phyloP scores from a whole-genome alignment of 2,888 invertebrate species.

The Troilus luridus region DNA sequence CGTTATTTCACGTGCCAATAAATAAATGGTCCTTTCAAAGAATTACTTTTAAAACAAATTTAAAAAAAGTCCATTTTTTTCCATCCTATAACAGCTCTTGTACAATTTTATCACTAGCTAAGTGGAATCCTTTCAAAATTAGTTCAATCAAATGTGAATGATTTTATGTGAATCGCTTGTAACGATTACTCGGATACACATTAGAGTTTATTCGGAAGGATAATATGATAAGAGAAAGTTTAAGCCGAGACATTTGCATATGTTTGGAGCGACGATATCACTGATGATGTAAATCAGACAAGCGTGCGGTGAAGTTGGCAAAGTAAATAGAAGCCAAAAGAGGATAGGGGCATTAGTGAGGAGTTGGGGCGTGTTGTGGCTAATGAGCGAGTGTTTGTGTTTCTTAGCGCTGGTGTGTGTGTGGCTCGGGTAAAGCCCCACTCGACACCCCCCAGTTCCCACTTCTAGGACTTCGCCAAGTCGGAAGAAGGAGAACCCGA shows the following conservation, averaged over 20 bases:
- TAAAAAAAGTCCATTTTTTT: no score
- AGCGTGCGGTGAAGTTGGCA: background rate
- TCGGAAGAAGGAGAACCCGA: constrained; percentile 30
- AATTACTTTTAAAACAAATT: no score
- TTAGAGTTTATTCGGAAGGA: background rate
- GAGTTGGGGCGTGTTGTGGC: background rate
- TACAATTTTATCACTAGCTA: no score
- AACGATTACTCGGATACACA: background rate
- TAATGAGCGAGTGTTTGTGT: constrained; percentile 45
- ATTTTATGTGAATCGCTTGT: no score
- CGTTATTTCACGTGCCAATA: no score
- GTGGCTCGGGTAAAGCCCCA: constrained; percentile 30
- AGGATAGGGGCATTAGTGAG: background rate
- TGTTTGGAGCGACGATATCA: background rate
- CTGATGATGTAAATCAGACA: background rate
- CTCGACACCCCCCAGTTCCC: background rate
- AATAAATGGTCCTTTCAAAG: no score
- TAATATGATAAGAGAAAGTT: constrained; percentile 2
- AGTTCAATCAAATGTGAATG: no score
- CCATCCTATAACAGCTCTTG: no score
- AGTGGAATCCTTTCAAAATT: no score
- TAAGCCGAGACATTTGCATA: background rate
- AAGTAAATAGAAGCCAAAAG: constrained; percentile 28
- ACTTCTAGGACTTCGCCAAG: constrained; percentile 50
- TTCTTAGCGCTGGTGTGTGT: background rate